Evolutionary conservation across 2,888 invertebrate species (phyloP).

Genomic region (Tipula helvola): DNA sequence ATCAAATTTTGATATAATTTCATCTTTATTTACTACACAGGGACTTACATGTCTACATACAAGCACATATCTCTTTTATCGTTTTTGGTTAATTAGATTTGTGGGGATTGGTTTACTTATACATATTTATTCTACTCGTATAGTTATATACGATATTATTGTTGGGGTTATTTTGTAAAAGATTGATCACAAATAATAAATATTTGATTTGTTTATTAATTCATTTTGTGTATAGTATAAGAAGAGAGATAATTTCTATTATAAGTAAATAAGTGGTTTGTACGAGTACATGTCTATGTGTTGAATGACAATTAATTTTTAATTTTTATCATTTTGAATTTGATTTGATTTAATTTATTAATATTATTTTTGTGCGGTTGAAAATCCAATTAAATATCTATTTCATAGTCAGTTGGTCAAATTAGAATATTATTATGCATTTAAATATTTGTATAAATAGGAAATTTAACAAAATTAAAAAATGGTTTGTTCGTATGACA

Average conservation of each 20-base stretch:
- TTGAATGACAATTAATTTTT: background rate
- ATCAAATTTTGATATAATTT: background rate
- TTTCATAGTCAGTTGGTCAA: background rate
- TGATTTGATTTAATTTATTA: background rate
- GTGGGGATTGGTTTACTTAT: background rate
- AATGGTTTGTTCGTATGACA: background rate
- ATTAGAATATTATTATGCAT: background rate
- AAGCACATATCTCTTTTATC: background rate
- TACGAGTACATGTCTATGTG: background rate
- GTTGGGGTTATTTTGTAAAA: background rate
- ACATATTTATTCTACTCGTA: background rate
- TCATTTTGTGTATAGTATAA: background rate
- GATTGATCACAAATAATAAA: constrained; percentile 4
- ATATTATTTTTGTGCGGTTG: background rate
- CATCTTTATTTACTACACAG: background rate
- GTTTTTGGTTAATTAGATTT: background rate
- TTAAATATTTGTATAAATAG: background rate
- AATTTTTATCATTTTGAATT: background rate
- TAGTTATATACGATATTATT: background rate
- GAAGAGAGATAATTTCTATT: background rate
- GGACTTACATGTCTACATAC: background rate
- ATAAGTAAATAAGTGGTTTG: background rate
- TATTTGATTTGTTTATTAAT: background rate
- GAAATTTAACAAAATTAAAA: background rate
- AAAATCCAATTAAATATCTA: background rate